These are phyloP conservation scores for Poecilia wingei DNA, from an alignment of 2,797 vertebrate species.

Conservation along the genomic window DNA sequence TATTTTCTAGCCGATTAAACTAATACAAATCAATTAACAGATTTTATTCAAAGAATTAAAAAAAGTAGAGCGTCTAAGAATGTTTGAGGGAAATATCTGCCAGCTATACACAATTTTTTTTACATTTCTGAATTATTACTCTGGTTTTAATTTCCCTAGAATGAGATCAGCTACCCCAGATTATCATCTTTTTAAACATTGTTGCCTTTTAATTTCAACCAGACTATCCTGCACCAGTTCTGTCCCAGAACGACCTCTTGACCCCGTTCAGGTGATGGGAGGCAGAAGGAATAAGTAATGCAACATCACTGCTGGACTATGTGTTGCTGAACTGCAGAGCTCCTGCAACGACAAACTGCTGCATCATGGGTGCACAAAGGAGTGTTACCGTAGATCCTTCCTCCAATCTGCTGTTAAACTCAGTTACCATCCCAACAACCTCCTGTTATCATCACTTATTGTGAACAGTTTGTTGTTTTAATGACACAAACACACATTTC, in stretches of 20 bases:
- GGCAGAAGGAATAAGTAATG: neutral
- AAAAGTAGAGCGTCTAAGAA: neutral
- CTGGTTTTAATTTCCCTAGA: neutral
- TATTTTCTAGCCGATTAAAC: neutral
- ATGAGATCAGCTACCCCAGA: neutral
- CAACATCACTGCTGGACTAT: neutral
- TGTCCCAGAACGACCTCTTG: neutral
- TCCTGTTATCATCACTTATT: neutral
- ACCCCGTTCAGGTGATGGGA: neutral
- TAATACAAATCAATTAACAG: neutral
- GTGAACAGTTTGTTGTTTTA: neutral
- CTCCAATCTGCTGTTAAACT: neutral
- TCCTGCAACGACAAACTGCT: neutral
- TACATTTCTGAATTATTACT: neutral
- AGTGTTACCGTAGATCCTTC: neutral
- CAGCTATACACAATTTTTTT: no score
- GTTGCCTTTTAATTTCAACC: neutral
- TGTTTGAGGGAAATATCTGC: neutral
- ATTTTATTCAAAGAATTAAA: neutral
- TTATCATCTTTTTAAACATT: neutral
- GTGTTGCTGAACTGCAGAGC: neutral
- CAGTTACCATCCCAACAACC: neutral
- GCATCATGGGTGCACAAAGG: neutral
- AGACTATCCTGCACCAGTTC: neutral
- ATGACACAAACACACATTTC: neutral